A percentile compares a stretch with the other conserved stretches of the same genome.
Evolutionary conservation across 2,888 invertebrate species (phyloP).

Genomic region (Melipona bicolor): DNA sequence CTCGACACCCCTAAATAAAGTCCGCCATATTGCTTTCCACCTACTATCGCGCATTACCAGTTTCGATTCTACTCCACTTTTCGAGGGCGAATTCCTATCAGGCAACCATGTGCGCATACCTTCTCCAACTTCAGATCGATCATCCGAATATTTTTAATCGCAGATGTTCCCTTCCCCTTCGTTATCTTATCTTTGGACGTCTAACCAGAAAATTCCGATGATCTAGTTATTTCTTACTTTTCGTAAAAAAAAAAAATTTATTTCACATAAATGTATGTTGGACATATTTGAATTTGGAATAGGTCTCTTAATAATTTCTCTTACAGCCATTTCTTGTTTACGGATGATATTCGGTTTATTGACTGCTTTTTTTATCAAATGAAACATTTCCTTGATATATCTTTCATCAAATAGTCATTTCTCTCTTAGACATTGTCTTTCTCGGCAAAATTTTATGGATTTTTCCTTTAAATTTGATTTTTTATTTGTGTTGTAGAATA

Average conservation of each 20-base stretch:
- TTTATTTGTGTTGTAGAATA: background rate
- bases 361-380: background rate
- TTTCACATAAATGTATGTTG: background rate
- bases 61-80: conserved; percentile 31
- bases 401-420: background rate
- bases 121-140: conserved; percentile 30
- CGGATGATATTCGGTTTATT: background rate
- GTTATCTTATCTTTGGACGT: background rate
- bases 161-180: background rate
- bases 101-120: conserved; percentile 21
- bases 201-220: background rate
- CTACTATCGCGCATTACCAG: conserved; percentile 37
- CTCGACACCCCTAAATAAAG: conserved; percentile 29
- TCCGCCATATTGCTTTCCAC: conserved; percentile 54
- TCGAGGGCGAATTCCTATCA: conserved; percentile 28
- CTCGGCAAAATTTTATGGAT: background rate
- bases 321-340: background rate
- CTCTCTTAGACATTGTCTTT: background rate
- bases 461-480: background rate
- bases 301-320: background rate
- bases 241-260: background rate
- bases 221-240: background rate
- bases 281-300: background rate
- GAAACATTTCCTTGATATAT: background rate
- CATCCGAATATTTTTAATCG: conserved; percentile 16